A percentile compares a stretch with the other conserved stretches of the same genome.
phyloP scores from a whole-genome alignment of 2,797 vertebrate species.

The Margarornis squamiger region DNA sequence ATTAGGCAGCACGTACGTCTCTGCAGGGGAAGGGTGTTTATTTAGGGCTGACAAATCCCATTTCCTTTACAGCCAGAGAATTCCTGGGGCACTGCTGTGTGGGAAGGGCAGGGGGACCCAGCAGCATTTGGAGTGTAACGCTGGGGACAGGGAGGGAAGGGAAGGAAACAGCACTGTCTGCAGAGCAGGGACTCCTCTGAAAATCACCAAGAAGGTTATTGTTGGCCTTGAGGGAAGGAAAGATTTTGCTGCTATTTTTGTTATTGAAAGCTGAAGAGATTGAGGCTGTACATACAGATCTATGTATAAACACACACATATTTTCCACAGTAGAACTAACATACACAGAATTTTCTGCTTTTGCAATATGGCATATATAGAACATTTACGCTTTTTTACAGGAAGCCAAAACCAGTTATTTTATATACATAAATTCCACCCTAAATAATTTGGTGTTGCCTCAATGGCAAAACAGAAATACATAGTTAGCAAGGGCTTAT shows the following conservation, averaged over 20 bases:
- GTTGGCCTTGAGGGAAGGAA: slow-evolving; percentile 10
- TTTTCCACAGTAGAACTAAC: background rate
- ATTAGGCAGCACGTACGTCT: background rate
- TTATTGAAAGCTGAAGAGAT: background rate
- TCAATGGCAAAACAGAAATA: background rate
- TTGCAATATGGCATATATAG: background rate
- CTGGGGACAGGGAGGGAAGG: background rate
- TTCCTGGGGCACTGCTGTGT: rapidly evolving
- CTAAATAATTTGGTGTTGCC: background rate
- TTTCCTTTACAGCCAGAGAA: background rate
- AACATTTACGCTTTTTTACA: background rate
- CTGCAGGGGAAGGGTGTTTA: background rate
- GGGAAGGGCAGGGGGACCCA: background rate
- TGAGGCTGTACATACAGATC: background rate
- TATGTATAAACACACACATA: background rate
- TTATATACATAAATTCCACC: background rate
- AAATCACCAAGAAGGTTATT: background rate
- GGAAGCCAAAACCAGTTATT: background rate
- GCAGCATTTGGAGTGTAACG: background rate
- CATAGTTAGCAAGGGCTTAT: background rate
- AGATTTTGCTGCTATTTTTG: slow-evolving; percentile 49
- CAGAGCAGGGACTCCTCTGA: background rate
- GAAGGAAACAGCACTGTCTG: background rate
- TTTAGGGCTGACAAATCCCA: background rate
- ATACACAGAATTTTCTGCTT: background rate